A percentile compares a stretch with the other conserved stretches of the same genome.
These are phyloP conservation scores for Xylocopa sonorina DNA, from an alignment of 1,140 invertebrate genomes.

Conservation along the genomic window DNA sequence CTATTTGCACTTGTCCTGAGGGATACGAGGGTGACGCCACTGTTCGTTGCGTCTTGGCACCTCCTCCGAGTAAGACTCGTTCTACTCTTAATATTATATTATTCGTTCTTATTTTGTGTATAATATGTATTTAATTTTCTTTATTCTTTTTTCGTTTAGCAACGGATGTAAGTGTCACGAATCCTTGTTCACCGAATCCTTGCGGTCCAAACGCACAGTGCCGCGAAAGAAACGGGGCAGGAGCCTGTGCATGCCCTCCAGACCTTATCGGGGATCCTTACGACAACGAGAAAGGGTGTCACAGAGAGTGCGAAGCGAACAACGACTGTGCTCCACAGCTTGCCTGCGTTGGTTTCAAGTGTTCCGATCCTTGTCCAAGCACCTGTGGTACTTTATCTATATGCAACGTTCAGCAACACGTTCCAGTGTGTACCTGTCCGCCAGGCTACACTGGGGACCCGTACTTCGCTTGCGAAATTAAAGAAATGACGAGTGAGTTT, in stretches of 20 bases:
- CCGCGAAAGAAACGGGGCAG: slow-evolving; percentile 88
- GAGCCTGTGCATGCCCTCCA: slow-evolving; percentile 88
- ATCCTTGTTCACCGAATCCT: slow-evolving; percentile 88
- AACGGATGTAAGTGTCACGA: slow-evolving; percentile 79
- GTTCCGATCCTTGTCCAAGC: slow-evolving; percentile 89
- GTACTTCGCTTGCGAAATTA: slow-evolving; percentile 84
- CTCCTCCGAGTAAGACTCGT: slow-evolving; percentile 78
- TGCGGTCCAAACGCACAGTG: slow-evolving; percentile 92
- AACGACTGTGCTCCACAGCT: slow-evolving; percentile 87
- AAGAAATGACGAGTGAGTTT: slow-evolving; percentile 66
- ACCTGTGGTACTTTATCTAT: slow-evolving; percentile 88
- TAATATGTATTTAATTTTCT: background rate
- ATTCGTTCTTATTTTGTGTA: background rate
- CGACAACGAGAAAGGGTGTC: slow-evolving; percentile 84
- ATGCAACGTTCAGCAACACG: slow-evolving; percentile 88
- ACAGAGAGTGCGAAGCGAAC: slow-evolving; percentile 89
- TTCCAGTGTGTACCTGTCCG: slow-evolving; percentile 89
- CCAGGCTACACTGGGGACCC: slow-evolving; percentile 90
- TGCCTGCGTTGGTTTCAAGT: slow-evolving; percentile 89
- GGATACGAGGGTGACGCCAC: slow-evolving; percentile 91
- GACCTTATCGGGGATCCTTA: slow-evolving; percentile 91
- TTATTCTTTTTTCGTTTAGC: slow-evolving; percentile 64
- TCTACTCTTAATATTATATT: background rate
- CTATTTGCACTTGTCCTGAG: slow-evolving; percentile 87
- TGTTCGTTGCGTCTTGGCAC: slow-evolving; percentile 82